Base-by-base conservation (phyloP, 2,113 vertebrate genomes). In the Natator depressus region DNA sequence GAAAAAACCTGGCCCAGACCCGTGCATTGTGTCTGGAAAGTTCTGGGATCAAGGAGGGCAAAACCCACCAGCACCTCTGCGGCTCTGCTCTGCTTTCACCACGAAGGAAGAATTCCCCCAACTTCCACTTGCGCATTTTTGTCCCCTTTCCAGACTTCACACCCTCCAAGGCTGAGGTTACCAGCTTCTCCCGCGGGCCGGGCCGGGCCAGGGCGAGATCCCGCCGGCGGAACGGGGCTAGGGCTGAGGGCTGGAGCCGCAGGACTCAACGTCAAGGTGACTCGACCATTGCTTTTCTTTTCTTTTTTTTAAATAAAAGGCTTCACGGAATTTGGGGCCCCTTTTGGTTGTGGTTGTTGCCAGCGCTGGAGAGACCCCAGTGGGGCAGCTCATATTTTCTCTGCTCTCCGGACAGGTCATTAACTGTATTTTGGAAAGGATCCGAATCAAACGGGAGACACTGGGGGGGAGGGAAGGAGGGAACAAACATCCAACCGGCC, bases 391-490 rank as follows among this genome's bases (percentile, higher is more conserved):
- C 20, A 54, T 20, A 22, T 22, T 22, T 9, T 22, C 53, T 54
- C 53, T 54, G 53, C 53, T 54, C 53, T 54, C 53, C 8, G 20
- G 53, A 3, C 53, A 54, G 53, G 8, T 54, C 53, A 22, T 54
- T 22, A 22, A 7, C 8, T 9, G 31, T 6, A 5, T 3, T 8
- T 29, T 35, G 29, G 2, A 35, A 10, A 20, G 10, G 14, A 35
- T 20, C 46, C 54, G 46, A 38, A 19, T 62, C 13, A 54, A 47
- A 35, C 10, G 19, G 10, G 17, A n/a, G 8, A 8, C 10, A 14
- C 31, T 49, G 10, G 9, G 49, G 10, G 49, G n/a, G 1, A 14
- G 31, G 2, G 8, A 4, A 50, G 19, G 24, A 6, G 13, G 22
- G 14, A 6, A 16, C 12, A 35, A 19, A 42, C 46, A 5, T 3